Base-by-base conservation (phyloP, 2,797 vertebrate genomes). In the Artibeus jamaicensis region DNA sequence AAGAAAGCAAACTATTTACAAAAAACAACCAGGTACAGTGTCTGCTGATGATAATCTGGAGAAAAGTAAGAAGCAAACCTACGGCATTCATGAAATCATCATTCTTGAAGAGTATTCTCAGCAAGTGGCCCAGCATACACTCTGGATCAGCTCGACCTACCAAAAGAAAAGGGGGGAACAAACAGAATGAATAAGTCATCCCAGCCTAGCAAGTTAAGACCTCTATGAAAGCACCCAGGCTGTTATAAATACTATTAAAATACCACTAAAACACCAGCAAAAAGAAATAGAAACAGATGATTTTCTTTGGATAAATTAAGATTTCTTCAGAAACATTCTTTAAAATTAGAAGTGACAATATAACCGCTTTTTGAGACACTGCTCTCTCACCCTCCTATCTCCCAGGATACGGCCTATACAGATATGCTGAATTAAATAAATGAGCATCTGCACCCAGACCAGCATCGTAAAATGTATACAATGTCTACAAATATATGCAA, bases 31-130 rank as follows among this genome's bases (percentile, higher is more conserved):
- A 86, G 65, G 46, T 81, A 0, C 46, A 91, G 34, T 21, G 85
- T 84, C 57, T 89, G 65, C 34, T 91, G 93, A 42, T 84, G 24
- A 71, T 7, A 96, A 86, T 44, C 93, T 57, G 6, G 12, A 87
- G 32, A 84, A 95, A 97, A 91, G 44, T 32, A 97, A 97, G 82
- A 93, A 87, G 96, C 57, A 98, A 98, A 98, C 98, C 98, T 99
- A 99, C 99, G 92, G 99, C 99, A 83, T 99, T 99, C 99, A 99
- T 99, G 97, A 99, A 99, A 98, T 99, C 99, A 96, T 99, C 99
- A n/a, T 99, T 99, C 99, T 99, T 99, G 98, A 99, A 99, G 73
- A 99, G 99, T 98, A 99, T 99, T 98, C 99, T 99, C 97, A 99
- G 98, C 62, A 99, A 98, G 97, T 99, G 99, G 83, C 99, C 99